phyloP scores from a whole-genome alignment of 2,113 vertebrate genomes.

The Tragelaphus scriptus region DNA sequence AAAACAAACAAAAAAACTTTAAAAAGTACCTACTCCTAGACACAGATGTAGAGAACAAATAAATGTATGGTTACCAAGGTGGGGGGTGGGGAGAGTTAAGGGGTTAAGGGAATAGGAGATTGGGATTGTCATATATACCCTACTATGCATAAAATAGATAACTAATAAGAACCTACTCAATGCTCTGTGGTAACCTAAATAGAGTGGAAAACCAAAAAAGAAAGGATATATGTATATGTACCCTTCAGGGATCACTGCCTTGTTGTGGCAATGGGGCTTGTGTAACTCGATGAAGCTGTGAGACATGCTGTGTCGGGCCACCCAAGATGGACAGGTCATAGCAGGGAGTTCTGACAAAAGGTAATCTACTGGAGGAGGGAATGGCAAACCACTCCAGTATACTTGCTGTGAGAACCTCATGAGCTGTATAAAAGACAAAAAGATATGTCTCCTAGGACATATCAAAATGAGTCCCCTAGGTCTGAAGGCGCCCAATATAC shows the following conservation, averaged over 20 bases:
- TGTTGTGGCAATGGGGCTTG: background rate
- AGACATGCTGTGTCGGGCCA: background rate
- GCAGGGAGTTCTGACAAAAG: background rate
- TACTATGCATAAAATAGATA: background rate
- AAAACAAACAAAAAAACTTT: background rate
- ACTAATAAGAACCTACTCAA: background rate
- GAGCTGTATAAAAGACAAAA: background rate
- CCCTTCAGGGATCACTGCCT: background rate
- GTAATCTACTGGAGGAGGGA: background rate
- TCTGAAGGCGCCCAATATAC: background rate
- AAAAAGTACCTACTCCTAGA: background rate
- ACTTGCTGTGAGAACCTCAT: background rate
- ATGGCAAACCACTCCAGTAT: background rate
- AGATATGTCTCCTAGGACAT: background rate
- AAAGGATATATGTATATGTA: background rate
- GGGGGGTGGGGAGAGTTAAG: background rate
- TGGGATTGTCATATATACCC: background rate
- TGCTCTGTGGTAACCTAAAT: background rate
- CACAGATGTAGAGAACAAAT: background rate
- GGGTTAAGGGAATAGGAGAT: background rate
- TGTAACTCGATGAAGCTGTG: background rate
- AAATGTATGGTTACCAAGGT: background rate
- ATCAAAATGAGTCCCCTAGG: background rate
- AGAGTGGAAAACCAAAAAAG: background rate
- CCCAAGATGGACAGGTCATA: background rate